Percentiles rank a stretch among this genome's conserved stretches.
Evolutionary conservation across 53 echinoderm and acorn worm genomes (phyloP).

Genomic region (Hippasteria phrygiana): DNA sequence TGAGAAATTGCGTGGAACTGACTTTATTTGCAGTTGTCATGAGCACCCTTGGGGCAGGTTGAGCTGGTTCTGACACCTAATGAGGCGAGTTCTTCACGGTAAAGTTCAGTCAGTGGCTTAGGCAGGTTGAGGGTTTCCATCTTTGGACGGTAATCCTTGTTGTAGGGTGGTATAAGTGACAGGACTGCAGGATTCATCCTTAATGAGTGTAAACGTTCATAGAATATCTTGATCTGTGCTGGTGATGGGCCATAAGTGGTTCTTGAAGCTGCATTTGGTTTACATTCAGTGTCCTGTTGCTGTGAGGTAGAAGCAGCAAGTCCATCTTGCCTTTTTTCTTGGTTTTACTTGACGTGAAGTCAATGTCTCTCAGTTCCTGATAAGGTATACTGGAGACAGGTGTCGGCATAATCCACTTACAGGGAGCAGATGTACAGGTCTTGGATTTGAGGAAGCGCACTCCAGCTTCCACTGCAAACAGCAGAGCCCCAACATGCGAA

Average conservation of each 20-base stretch:
- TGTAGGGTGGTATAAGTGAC: slow-evolving; percentile 43
- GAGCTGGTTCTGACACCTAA: too few relatives aligned
- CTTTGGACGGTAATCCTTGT: slow-evolving; percentile 11
- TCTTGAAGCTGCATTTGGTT: neutral
- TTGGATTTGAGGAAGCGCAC: slow-evolving; percentile 30
- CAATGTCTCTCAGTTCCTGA: slow-evolving; percentile 40
- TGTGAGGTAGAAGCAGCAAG: neutral
- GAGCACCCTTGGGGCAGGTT: too few relatives aligned
- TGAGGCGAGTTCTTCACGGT: slow-evolving; percentile 19
- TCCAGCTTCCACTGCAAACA: slow-evolving; percentile 60
- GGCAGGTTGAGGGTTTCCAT: slow-evolving; percentile 4
- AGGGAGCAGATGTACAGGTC: slow-evolving; percentile 53
- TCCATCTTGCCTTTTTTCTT: slow-evolving; percentile 33
- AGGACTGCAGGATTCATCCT: neutral
- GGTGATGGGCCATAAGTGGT: slow-evolving; percentile 15
- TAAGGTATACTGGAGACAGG: slow-evolving; percentile 52
- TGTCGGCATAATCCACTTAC: slow-evolving; percentile 60
- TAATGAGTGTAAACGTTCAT: slow-evolving; percentile 5
- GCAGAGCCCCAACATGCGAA: slow-evolving; percentile 57
- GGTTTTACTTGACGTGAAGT: slow-evolving; percentile 57
- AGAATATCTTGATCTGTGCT: slow-evolving; percentile 33
- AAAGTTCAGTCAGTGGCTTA: slow-evolving; percentile 20
- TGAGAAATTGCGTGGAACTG: too few relatives aligned
- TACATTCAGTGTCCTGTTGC: neutral
- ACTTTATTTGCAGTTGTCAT: too few relatives aligned